Percentiles rank a stretch among this genome's conserved stretches.
phyloP scores from a whole-genome alignment of 1,140 invertebrate species.

The Eubasilissa regina region DNA sequence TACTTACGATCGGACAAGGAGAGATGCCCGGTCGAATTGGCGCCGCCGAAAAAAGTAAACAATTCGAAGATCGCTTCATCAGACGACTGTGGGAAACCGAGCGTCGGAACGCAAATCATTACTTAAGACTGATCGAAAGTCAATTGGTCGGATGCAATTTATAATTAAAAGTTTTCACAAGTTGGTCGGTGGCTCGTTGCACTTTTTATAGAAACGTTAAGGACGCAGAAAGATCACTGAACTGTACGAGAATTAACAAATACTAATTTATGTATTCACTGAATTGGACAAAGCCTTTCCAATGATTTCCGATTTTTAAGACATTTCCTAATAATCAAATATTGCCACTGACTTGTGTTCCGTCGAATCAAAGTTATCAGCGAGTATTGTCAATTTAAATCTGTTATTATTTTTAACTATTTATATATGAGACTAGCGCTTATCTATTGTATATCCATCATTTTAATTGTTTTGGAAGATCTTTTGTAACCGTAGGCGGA shows the following conservation, averaged over 20 bases:
- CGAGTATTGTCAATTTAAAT: too few species aligned
- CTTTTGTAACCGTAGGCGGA: too few species aligned
- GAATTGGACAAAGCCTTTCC: too few species aligned
- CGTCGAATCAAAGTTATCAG: too few species aligned
- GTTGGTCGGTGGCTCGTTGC: slow-evolving; percentile 4
- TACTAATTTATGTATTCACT: not conserved
- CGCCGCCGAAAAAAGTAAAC: slow-evolving; percentile 10
- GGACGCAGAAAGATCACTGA: slow-evolving; percentile 23
- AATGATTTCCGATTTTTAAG: too few species aligned
- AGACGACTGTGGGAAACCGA: slow-evolving; percentile 43
- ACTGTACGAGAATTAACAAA: not conserved
- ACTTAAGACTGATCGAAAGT: slow-evolving; percentile 56
- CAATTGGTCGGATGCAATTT: slow-evolving; percentile 51
- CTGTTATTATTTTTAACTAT: too few species aligned
- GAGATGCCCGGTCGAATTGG: slow-evolving; percentile 29
- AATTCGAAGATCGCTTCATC: slow-evolving; percentile 37
- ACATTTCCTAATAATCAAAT: too few species aligned
- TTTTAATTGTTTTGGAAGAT: too few species aligned
- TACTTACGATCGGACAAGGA: not conserved
- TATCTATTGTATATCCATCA: too few species aligned
- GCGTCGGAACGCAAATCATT: slow-evolving; percentile 46
- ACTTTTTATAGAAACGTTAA: slow-evolving; percentile 29
- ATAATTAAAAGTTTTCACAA: slow-evolving; percentile 40
- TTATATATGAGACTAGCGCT: too few species aligned
- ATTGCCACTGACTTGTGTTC: too few species aligned